Evolutionary conservation across 2,888 invertebrate species (phyloP).

Genomic region (Uloborus plumipes): DNA sequence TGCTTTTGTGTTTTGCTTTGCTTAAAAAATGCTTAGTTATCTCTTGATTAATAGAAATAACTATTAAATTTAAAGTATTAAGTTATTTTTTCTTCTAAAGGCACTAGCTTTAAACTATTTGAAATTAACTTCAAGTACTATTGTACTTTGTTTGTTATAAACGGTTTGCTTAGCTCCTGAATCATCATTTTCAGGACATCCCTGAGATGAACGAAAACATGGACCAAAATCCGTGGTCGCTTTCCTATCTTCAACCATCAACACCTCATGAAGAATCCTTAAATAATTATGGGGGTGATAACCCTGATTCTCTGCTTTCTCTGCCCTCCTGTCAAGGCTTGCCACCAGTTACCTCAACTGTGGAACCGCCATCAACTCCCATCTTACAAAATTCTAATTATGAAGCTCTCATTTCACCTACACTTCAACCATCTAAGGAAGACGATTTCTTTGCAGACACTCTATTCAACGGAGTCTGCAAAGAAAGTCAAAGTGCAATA

Average conservation of each 20-base stretch:
- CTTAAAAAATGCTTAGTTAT: neutral
- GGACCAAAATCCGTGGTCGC: slow-evolving; percentile 49
- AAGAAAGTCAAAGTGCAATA: slow-evolving; percentile 37
- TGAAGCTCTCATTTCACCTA: slow-evolving; percentile 27
- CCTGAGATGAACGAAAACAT: slow-evolving; percentile 39
- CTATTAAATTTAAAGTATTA: too few relatives aligned
- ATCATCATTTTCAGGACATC: slow-evolving; percentile 59
- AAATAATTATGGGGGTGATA: slow-evolving; percentile 43
- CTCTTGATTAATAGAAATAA: too few relatives aligned
- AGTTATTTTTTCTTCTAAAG: slow-evolving; percentile 1
- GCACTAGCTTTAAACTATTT: slow-evolving; percentile 48
- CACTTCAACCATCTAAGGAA: slow-evolving; percentile 37
- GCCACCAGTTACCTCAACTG: slow-evolving; percentile 6
- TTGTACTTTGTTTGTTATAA: slow-evolving; percentile 39
- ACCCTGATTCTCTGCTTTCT: slow-evolving; percentile 12
- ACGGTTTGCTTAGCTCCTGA: slow-evolving; percentile 60
- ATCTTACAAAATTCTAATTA: slow-evolving; percentile 14
- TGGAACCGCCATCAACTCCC: slow-evolving; percentile 7
- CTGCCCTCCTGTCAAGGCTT: slow-evolving; percentile 34
- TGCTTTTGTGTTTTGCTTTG: slow-evolving; percentile 17
- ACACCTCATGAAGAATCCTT: slow-evolving; percentile 37
- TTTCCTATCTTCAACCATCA: slow-evolving; percentile 40
- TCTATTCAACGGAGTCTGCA: slow-evolving; percentile 36
- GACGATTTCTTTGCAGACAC: slow-evolving; percentile 25
- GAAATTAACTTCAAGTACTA: slow-evolving; percentile 30